Conservation (phyloP, 1,140 invertebrate species). For the Ips typographus region DNA sequence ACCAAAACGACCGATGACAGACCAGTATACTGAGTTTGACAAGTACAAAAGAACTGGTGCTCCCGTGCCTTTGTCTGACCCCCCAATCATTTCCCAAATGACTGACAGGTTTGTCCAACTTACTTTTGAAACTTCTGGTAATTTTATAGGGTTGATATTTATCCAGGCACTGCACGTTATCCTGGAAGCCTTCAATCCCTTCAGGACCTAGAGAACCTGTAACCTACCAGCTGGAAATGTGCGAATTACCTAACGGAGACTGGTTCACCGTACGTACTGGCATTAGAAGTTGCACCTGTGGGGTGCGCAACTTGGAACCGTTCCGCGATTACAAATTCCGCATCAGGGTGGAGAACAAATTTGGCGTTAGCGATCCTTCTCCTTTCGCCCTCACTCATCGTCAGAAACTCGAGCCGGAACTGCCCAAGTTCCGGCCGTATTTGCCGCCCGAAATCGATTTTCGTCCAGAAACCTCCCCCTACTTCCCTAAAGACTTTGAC, state of each 20-base stretch:
- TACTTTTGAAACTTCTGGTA: no score
- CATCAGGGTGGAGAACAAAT: constrained; percentile 92
- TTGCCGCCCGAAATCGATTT: constrained; percentile 80
- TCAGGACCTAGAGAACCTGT: constrained; percentile 77
- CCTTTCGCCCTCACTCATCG: constrained; percentile 81
- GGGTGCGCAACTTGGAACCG: constrained; percentile 80
- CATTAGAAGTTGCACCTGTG: constrained; percentile 79
- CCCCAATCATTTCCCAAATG: constrained; percentile 87
- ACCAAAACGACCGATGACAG: constrained; percentile 68
- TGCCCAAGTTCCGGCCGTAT: constrained; percentile 77
- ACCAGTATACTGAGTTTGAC: constrained; percentile 83
- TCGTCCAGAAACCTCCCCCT: constrained; percentile 82
- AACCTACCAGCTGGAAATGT: constrained; percentile 93
- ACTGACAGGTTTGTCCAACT: constrained; percentile 58
- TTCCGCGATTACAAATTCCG: constrained; percentile 86
- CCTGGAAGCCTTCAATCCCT: constrained; percentile 89
- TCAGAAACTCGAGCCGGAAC: constrained; percentile 76
- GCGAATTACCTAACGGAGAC: constrained; percentile 82
- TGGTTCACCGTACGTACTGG: constrained; percentile 83
- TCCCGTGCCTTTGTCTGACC: constrained; percentile 80
- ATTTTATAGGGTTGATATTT: no score
- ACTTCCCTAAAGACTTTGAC: constrained; percentile 89
- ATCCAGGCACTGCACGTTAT: constrained; percentile 71
- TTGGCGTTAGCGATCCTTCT: constrained; percentile 94
- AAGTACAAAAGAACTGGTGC: constrained; percentile 78